These are phyloP conservation scores for Eulemur mongoz DNA, from an alignment of 2,797 vertebrate species.

Conservation along the genomic window DNA sequence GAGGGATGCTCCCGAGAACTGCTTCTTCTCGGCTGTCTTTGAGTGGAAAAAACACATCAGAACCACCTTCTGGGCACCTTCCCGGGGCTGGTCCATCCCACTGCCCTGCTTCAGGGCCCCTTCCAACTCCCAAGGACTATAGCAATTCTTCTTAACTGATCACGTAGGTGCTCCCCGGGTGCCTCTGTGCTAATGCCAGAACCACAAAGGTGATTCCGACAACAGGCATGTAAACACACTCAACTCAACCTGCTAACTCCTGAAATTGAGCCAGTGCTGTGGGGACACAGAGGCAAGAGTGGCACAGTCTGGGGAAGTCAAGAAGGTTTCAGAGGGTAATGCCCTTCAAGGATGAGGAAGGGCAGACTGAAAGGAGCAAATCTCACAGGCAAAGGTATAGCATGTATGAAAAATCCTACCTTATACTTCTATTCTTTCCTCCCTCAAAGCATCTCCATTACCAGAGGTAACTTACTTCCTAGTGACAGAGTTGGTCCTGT, in stretches of 20 bases:
- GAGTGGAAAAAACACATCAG: conserved; percentile 62
- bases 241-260: not conserved
- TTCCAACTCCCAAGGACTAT: not conserved
- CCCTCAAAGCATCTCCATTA: not conserved
- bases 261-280: not conserved
- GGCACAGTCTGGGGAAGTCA: not conserved
- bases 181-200: not conserved
- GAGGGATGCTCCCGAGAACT: conserved; percentile 96
- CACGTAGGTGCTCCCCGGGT: not conserved
- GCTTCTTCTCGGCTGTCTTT: conserved; percentile 98
- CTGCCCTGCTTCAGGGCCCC: not conserved
- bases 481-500: not conserved
- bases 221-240: not conserved
- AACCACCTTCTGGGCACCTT: conserved; percentile 11
- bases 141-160: not conserved
- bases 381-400: not conserved
- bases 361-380: not conserved
- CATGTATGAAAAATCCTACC: not conserved
- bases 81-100: not conserved
- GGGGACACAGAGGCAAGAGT: not conserved
- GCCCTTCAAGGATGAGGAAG: not conserved
- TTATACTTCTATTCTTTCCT: not conserved
- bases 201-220: not conserved
- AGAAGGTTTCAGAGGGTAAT: not conserved
- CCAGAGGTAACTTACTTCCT: not conserved